A percentile compares a stretch with the other conserved stretches of the same genome.
These are phyloP conservation scores for Macrosiphum euphorbiae DNA, from an alignment of 2,888 invertebrate genomes.

Conservation along the genomic window DNA sequence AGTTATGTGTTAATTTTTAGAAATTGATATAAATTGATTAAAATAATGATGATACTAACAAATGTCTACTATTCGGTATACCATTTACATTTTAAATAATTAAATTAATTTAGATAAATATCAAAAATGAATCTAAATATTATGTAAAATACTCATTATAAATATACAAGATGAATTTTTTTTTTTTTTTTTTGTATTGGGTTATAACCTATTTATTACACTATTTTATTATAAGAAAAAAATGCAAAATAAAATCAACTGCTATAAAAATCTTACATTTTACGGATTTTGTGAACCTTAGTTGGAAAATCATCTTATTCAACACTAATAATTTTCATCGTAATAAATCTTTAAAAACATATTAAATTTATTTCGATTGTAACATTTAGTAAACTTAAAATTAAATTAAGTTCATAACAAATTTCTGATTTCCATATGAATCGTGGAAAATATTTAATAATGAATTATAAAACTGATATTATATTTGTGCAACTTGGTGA, in stretches of 20 bases:
- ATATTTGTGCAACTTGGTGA: background rate
- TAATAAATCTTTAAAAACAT: background rate
- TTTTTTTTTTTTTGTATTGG: background rate
- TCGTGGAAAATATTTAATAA: background rate
- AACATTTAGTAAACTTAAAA: background rate
- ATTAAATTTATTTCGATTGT: background rate
- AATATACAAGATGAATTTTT: background rate
- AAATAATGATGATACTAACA: background rate
- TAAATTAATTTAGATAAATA: background rate
- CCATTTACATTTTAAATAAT: background rate
- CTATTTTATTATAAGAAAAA: background rate
- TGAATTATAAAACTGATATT: conserved; percentile 25
- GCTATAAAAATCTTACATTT: background rate
- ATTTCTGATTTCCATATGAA: background rate
- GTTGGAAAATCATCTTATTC: background rate
- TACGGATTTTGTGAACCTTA: background rate
- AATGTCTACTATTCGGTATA: background rate
- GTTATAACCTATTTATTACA: background rate
- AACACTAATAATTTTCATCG: background rate
- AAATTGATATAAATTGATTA: background rate
- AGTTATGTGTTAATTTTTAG: background rate
- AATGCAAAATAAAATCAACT: background rate
- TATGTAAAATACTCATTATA: too few species aligned
- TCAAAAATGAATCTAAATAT: background rate
- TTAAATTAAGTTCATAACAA: background rate